Conservation (phyloP, 2,797 vertebrate species). For the Argentina silus region DNA sequence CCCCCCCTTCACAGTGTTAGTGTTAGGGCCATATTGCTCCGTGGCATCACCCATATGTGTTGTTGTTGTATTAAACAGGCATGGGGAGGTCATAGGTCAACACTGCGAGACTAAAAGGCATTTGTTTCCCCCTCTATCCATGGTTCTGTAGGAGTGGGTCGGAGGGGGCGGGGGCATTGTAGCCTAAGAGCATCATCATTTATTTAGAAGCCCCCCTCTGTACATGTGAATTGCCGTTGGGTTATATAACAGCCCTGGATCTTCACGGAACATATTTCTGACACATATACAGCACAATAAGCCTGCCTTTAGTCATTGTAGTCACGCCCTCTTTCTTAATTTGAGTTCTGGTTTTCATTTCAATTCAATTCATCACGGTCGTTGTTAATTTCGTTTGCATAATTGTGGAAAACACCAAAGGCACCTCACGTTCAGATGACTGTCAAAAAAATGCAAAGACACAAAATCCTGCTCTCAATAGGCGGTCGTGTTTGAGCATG, state of each 20-base stretch:
- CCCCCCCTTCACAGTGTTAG: slow-evolving; percentile 14
- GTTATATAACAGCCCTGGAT: slow-evolving; percentile 42
- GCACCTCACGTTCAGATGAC: background rate
- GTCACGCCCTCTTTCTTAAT: no score
- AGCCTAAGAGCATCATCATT: slow-evolving; percentile 58
- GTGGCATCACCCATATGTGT: slow-evolving; percentile 28
- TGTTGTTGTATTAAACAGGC: slow-evolving; percentile 32
- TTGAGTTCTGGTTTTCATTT: no score
- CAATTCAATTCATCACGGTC: no score
- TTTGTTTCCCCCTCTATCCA: background rate
- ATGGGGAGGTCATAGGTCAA: background rate
- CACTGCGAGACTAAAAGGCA: background rate
- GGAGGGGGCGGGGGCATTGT: slow-evolving; percentile 23
- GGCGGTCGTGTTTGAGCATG: no score
- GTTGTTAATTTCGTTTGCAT: no score
- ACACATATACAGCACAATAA: slow-evolving; percentile 10
- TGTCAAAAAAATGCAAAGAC: background rate
- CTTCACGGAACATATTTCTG: slow-evolving; percentile 41
- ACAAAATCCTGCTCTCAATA: no score
- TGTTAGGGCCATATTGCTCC: slow-evolving; percentile 19
- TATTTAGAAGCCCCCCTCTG: slow-evolving; percentile 61
- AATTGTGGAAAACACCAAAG: no score
- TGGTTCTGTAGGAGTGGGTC: background rate
- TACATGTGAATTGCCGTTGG: slow-evolving; percentile 49
- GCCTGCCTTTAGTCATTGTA: background rate